Conservation (phyloP, 2,888 invertebrate genomes). For the Pyralis farinalis region DNA sequence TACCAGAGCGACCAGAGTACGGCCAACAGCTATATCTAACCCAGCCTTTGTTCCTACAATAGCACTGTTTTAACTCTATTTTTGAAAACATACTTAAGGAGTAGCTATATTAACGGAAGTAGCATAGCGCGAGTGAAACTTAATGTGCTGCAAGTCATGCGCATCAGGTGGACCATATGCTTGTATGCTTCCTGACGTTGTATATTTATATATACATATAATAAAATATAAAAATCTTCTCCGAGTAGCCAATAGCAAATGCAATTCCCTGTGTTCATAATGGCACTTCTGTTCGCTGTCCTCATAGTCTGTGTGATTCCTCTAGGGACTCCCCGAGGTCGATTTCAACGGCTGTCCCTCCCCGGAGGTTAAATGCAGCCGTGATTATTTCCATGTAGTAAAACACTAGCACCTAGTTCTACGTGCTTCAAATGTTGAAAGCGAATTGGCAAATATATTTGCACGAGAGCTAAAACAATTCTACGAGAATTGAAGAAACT, state of each 20-base stretch:
- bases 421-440: background rate
- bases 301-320: background rate
- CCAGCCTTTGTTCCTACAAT: too few relatives aligned
- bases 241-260: background rate
- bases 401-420: slow-evolving; percentile 1
- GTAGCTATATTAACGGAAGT: too few relatives aligned
- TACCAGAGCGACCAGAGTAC: too few relatives aligned
- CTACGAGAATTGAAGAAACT: too few relatives aligned
- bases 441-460: background rate
- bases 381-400: slow-evolving; percentile 3
- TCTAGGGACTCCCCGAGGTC: background rate
- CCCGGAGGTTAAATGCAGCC: slow-evolving; percentile 2
- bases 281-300: background rate
- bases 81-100: background rate
- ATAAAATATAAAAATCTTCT: background rate
- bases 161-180: too few relatives aligned
- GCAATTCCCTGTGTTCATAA: background rate
- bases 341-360: background rate
- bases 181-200: too few relatives aligned
- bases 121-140: too few relatives aligned
- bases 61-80: too few relatives aligned
- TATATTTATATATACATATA: too few relatives aligned
- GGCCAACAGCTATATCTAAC: too few relatives aligned
- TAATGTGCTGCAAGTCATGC: too few relatives aligned
- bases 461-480: too few relatives aligned